Base-by-base conservation (phyloP, 2,113 vertebrate species). In the Pycnonotus jocosus region DNA sequence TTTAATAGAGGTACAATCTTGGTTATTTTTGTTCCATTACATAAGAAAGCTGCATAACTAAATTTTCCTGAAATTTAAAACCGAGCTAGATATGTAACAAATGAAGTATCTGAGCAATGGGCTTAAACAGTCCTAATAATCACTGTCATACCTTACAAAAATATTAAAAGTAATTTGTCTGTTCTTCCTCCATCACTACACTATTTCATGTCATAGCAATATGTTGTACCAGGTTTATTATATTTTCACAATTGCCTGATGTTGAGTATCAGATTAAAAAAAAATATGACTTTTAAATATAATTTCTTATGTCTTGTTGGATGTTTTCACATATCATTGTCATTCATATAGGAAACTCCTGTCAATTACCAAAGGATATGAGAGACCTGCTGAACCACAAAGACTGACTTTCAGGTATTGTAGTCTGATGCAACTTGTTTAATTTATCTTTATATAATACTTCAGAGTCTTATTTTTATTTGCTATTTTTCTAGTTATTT, bases 211-310 rank as follows among this genome's bases (percentile, higher is more conserved):
- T 82, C 48, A 47, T 44, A 79, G 19, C 4, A 73, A 28, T 53
- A 27, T 2, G 0, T 30, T 38, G 2, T 28, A 60, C 3, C 13
- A 64, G 3, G 1, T 60, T 51, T 56, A 7, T 51, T 51, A 38
- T 9, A 44, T 40, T 51, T 90, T 82, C 62, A 28, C 1, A 74
- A 8, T 58, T 70, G 2, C 8, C 70, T 81, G n/a, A 56, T 7
- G 1, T 30, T 76, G 53, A 78, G 8, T 38, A 81, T 42, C 31
- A 54, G 33, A 68, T 68, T 78, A 10, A 40, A 72, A 10, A 40
- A 72, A 88, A 60, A 6, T 7, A 33, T 2, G 1, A 35, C 10
- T 16, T 47, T 51, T 62, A 24, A 0, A 50, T 71, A 44, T 54
- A 0, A 27, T 58, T 78, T 77, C 8, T 78, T 61, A n/a, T 30